Base-by-base conservation (phyloP, 2,113 vertebrate genomes). In the Sardina pilchardus region DNA sequence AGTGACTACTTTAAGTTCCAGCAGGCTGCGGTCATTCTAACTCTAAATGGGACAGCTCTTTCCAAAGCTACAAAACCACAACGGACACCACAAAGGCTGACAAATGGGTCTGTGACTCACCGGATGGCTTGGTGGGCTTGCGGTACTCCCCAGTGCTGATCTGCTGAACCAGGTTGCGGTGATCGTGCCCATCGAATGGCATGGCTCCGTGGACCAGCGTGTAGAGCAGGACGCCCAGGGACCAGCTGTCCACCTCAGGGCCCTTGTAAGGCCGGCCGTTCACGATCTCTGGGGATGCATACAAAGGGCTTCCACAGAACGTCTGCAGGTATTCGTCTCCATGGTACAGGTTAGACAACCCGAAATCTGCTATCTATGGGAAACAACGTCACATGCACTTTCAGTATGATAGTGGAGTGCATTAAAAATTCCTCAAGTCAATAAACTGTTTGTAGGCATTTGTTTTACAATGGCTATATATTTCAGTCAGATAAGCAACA, bases 231-330 rank as follows among this genome's bases (percentile, higher is more conserved):
- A 99, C 98, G 0, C 98, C 98, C 39, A 99, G 94, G 50, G 98
- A 98, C 98, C 98, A 99, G 88, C 97, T 98, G 93, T 99, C 98
- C 90, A 99, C 98, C 96, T 99, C 96, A 0, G 92, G 89, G 3
- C 98, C 98, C 6, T 81, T 94, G 93, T 99, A 99, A 0, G 98
- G 98, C 26, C 96, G 94, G 4, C 98, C 98, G 0, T 99, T 99
- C 88, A 99, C 96, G 1, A 99, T 99, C 92, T 99, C 98, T 0
- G 98, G 98, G 0, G 98, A 99, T 0, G 98, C 98, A 0, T 99
- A 99, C 67, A 99, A 94, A 0, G 98, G 98, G 85, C 98, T 99
- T 50, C 98, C 98, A 0, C 98, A 99, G 91, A 96, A 99, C 0
- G 98, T 99, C 92, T 99, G 97, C 43, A 99, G 96, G 45, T 95